Base-by-base conservation (phyloP, 2,113 vertebrate species). In the Uropsilus gracilis region DNA sequence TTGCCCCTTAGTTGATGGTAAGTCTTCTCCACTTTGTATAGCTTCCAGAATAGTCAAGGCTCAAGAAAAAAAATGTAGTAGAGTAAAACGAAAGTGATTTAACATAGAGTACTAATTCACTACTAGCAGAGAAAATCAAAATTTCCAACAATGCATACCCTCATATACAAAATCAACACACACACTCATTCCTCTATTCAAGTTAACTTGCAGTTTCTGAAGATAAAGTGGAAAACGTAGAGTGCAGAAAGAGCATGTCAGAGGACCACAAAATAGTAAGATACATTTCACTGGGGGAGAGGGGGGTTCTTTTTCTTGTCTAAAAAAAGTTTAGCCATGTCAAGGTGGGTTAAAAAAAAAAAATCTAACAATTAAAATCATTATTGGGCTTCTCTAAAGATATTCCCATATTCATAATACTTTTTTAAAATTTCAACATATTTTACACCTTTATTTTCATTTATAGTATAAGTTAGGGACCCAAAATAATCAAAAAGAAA, bases 361-460 rank as follows among this genome's bases (percentile, higher is more conserved):
- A 95, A 94, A 89, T 86, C 22, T 5, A 92, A 91, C 37, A 89
- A 66, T 91, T 26, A 81, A 95, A 92, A 42, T 22, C n/a, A 59
- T 53, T 55, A 90, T 8, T 95, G 85, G 95, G 57, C 32, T 72
- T 84, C 85, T 90, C 42, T 94, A 85, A 93, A 84, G 46, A n/a
- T 28, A 92, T 73, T 85, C 68, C 30, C 39, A 55, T 63, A 84
- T 81, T 78, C 90, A 94, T 8, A 93, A 72, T 91, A 86, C 75
- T 50, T 93, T 84, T 92, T 92, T 64, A 46, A 86, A 95, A 69
- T 87, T 77, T 94, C 42, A 94, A 66, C 37, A 86, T n/a, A 18
- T 81, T 93, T 89, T 95, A 37, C 48, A 84, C 90, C 63, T 83
- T 95, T 48, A 89, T 81, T 93, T 90, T 95, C 48, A 92, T 50